Conservation (phyloP, 2,888 invertebrate species). For the Germaria angustata region DNA sequence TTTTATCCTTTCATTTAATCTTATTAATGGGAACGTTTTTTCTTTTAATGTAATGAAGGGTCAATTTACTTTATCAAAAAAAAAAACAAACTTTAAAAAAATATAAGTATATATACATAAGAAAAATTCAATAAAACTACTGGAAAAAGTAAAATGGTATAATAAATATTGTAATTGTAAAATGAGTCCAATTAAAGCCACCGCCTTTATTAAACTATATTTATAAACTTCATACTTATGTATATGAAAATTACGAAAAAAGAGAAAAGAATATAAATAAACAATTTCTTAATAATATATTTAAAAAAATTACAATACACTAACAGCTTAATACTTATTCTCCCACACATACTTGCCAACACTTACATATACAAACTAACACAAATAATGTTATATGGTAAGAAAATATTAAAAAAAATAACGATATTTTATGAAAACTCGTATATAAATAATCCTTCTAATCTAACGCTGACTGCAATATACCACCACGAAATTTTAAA, state of each 20-base stretch:
- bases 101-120: not conserved
- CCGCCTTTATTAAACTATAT: conserved; percentile 73
- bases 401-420: conserved; percentile 43
- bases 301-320: conserved; percentile 68
- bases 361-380: conserved; percentile 29
- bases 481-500: conserved; percentile 74
- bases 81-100: not conserved
- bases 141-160: conserved; percentile 43
- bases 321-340: conserved; percentile 42
- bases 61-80: conserved; percentile 26
- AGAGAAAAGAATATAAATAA: conserved; percentile 24
- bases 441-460: conserved; percentile 70
- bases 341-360: conserved; percentile 19
- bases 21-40: no score
- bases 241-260: conserved; percentile 9
- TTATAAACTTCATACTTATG: conserved; percentile 55
- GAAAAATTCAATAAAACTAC: conserved; percentile 12
- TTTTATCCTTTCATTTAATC: no score
- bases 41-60: no score
- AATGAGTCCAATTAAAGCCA: conserved; percentile 78
- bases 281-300: conserved; percentile 55
- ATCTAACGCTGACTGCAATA: conserved; percentile 77
- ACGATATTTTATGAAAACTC: conserved; percentile 31
- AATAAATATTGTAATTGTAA: conserved; percentile 68
- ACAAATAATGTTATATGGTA: conserved; percentile 37